phyloP scores from a whole-genome alignment of 2,797 vertebrate species.

The Clamator glandarius region DNA sequence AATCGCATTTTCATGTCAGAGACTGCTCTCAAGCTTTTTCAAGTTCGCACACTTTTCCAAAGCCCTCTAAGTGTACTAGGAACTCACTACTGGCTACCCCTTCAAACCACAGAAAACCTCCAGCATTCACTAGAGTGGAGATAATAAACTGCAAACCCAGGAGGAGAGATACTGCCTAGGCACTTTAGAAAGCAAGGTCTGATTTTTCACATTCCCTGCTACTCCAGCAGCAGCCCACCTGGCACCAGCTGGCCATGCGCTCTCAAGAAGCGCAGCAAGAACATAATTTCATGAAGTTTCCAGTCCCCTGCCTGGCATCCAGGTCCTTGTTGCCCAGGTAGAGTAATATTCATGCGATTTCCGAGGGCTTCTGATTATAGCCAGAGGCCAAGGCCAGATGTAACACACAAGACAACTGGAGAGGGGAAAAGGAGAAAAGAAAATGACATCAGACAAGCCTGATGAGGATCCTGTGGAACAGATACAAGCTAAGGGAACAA shows the following conservation, averaged over 20 bases:
- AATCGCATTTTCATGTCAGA: not conserved
- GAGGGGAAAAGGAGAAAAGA: not conserved
- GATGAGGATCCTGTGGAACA: not conserved
- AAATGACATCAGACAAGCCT: not conserved
- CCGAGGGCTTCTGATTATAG: not conserved
- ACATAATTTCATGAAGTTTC: not conserved
- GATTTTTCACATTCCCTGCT: not conserved
- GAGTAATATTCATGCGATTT: not conserved
- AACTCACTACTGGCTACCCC: not conserved
- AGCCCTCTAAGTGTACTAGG: not conserved
- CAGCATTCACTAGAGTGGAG: not conserved
- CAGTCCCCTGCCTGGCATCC: not conserved
- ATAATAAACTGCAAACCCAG: not conserved
- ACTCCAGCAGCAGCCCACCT: not conserved
- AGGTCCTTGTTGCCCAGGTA: not conserved
- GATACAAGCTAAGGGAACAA: not conserved
- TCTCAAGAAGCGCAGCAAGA: not conserved
- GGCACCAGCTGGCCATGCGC: not conserved
- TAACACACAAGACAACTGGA: too few species aligned
- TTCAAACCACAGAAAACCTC: not conserved
- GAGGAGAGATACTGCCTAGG: not conserved
- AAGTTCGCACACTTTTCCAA: not conserved
- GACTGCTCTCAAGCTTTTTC: not conserved
- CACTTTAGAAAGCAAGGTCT: not conserved
- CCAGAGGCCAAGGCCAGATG: too few species aligned